Evolutionary conservation across 2,797 vertebrate species (phyloP), one percentile per base, ranked within the genome.

Genomic region (Lacerta agilis): DNA sequence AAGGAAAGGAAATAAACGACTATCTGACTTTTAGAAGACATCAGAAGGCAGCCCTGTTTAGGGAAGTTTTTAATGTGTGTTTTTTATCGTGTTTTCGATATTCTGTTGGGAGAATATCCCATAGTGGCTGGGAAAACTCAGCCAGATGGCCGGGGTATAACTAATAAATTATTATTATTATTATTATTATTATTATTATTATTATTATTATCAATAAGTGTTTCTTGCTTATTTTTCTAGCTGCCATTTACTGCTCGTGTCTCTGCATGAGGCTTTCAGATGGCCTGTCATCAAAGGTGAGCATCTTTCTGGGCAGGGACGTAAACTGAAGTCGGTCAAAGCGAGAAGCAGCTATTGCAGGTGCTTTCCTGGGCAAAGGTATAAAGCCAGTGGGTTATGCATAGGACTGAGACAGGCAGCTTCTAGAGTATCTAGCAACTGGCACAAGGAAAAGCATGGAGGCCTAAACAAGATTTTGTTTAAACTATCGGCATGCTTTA

Each of bases 241-340:
- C 36, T 29, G 36, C 33, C 8, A 36, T 90, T 81, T 90, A 87
- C 61, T 81, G 43, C 23, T 69, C 18, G 0, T 80, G 82, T 69
- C 45, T 33, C 10, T 85, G 64, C 29, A 43, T 15, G 71, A 80
- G 66, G 76, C 61, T 67, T 18, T 66, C 69, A 61, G 86, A 90
- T 13, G 36, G 11, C 20, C 20, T 81, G 8, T 33, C 82, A 61
- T 85, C 82, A 76, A 72, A 81, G 89, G 89, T 90, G 64, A 84
- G 89, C 43, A 67, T 2, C 15, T 69, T 43, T 76, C 43, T 79
- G 38, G 38, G 11, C 6, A 29, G 55, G n/a, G n/a, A 67, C 9
- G 9, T 17, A 77, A 20, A 6, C 23, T 61, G 18, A 41, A 18
- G 38, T 78, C 17, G 27, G 55, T 33, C 23, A 45, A 41, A 58